Conservation (phyloP, 2,797 vertebrate species). For the Microcaecilia unicolor region DNA sequence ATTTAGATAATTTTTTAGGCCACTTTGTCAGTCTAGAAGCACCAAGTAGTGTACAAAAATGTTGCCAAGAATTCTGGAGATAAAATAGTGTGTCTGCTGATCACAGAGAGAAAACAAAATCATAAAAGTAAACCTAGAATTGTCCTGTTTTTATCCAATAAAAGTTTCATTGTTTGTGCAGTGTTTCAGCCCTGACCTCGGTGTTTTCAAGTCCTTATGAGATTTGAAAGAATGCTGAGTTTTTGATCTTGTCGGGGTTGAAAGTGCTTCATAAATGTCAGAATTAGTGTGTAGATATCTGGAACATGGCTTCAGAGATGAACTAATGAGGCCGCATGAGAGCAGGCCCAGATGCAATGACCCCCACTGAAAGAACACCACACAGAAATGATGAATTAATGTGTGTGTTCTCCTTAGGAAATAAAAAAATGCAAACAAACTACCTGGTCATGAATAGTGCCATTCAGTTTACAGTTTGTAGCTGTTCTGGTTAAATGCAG, state of each 20-base stretch:
- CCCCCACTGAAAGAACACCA: background rate
- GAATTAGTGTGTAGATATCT: slow-evolving; percentile 36
- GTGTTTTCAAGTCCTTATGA: slow-evolving; percentile 37
- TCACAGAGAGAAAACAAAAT: too few species aligned
- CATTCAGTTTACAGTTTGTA: too few species aligned
- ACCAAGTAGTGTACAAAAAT: too few species aligned
- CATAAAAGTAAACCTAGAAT: too few species aligned
- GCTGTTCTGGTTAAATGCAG: too few species aligned
- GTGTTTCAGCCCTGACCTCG: slow-evolving; percentile 4
- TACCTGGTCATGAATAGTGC: background rate
- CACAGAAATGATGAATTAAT: too few species aligned
- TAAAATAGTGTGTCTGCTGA: too few species aligned
- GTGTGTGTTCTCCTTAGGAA: background rate
- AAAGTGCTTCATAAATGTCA: slow-evolving; percentile 48
- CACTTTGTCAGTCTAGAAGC: too few species aligned
- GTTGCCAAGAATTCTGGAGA: too few species aligned
- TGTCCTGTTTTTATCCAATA: slow-evolving; percentile 20
- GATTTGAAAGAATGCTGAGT: slow-evolving; percentile 48
- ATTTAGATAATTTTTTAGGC: too few species aligned
- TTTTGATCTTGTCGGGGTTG: slow-evolving; percentile 52
- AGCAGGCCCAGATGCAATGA: slow-evolving; percentile 3
- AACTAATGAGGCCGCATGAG: slow-evolving; percentile 61
- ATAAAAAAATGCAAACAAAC: too few species aligned
- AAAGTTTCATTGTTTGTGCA: slow-evolving; percentile 32
- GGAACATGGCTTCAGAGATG: slow-evolving; percentile 26